These are phyloP conservation scores for Ptychochromis oligacanthus DNA, from an alignment of 2,113 vertebrate genomes.

Conservation along the genomic window DNA sequence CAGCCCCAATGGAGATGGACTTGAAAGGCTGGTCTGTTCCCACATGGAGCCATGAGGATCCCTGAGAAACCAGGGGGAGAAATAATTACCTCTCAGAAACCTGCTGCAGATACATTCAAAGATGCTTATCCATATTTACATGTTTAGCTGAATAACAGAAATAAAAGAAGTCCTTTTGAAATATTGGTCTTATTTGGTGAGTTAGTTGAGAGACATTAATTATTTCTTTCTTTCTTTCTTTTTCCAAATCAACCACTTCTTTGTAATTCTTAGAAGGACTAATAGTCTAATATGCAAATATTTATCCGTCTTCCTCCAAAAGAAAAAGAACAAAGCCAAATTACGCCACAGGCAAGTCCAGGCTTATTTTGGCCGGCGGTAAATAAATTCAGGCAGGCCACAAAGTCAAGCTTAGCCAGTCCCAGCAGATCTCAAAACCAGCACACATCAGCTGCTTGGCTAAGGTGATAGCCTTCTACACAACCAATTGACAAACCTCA, in stretches of 20 bases:
- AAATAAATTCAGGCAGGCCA: too few species aligned
- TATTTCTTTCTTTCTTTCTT: neutral
- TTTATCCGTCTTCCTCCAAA: neutral
- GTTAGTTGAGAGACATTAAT: accelerated
- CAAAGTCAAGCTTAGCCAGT: too few species aligned
- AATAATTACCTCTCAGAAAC: neutral
- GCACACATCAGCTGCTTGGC: too few species aligned
- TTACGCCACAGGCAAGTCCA: neutral
- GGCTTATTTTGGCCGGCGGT: too few species aligned
- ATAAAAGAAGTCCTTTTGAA: neutral
- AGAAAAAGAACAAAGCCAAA: neutral
- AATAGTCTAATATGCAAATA: neutral
- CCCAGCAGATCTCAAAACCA: too few species aligned
- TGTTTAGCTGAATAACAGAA: neutral
- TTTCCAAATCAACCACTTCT: too few species aligned
- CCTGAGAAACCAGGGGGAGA: slow-evolving; percentile 73
- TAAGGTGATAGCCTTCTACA: too few species aligned
- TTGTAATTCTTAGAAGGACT: neutral
- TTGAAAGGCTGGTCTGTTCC: slow-evolving; percentile 95
- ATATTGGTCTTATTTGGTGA: neutral
- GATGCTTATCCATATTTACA: neutral
- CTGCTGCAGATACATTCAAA: too few species aligned
- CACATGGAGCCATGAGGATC: slow-evolving; percentile 94
- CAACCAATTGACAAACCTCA: too few species aligned
- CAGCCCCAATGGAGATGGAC: slow-evolving; percentile 89